Evolutionary conservation across 2,888 invertebrate genomes (phyloP), one percentile per base, ranked within the genome.

Genomic region (Cephus runcator): DNA sequence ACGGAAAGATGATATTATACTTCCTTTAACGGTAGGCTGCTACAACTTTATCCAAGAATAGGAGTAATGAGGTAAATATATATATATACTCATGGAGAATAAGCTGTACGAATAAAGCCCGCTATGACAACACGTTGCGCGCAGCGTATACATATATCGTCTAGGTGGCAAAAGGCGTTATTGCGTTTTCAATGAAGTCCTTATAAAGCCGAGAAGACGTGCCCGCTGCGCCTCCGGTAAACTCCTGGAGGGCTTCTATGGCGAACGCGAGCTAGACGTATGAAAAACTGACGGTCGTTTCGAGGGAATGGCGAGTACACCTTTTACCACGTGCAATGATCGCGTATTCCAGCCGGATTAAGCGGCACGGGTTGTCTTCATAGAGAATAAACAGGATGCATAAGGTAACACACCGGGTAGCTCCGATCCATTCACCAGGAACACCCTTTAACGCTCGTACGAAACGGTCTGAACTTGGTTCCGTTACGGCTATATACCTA

Each of bases 121-220:
- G 56, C 56, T 56, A 56, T 15, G 9, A 56, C 23, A 56, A 15
- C 23, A 56, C 56, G 56, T 56, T 23, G 56, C 56, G 56, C 56
- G 56, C 9, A 9, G 23, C 56, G 56, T 56, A 56, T 15, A 40
- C 40, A 34, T 23, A 23, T 33, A 74, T 30, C 71, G 31, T 12
- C 34, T 31, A 4, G 69, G 71, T 71, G 71, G 71, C 71, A 34
- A 71, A 33, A 34, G 33, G 23, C 71, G 56, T 56, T 69, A 69
- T 34, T 81, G 83, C 83, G 84, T 86, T 85, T 86, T 87, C 87
- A 88, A 88, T 87, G 81, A 85, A 85, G 84, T 84, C 88, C 88
- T 85, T 86, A 87, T 87, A 88, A 86, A 88, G 88, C 82, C 84
- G 85, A 83, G 80, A 80, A 31, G 33, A 34, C 71, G 71, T 15